phyloP scores from a whole-genome alignment of 2,113 vertebrate species.

The Tachuris rubrigastra region DNA sequence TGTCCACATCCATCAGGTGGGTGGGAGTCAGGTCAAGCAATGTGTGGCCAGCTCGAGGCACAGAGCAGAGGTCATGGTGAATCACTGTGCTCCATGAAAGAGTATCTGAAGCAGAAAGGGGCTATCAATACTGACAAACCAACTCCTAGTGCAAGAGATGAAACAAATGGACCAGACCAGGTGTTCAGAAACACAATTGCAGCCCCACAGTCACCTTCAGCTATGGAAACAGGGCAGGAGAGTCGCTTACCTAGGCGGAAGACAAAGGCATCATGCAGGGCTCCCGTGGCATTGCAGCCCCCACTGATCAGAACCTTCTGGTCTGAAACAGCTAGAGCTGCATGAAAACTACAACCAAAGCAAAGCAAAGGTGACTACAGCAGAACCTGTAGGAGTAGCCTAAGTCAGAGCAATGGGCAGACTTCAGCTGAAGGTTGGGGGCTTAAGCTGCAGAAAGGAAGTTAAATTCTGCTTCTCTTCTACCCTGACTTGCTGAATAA shows the following conservation, averaged over 20 bases:
- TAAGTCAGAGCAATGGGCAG: background rate
- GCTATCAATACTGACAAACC: background rate
- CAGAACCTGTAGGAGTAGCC: background rate
- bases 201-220: background rate
- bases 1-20: slow-evolving; percentile 23
- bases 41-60: slow-evolving; percentile 84
- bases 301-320: slow-evolving; percentile 85
- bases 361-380: background rate
- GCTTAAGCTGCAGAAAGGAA: background rate
- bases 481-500: background rate
- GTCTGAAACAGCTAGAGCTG: slow-evolving; percentile 80
- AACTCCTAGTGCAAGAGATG: background rate
- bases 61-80: slow-evolving; percentile 69
- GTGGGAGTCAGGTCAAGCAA: slow-evolving; percentile 68
- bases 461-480: background rate
- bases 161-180: background rate
- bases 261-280: slow-evolving; percentile 81
- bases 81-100: slow-evolving; percentile 78
- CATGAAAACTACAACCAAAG: slow-evolving; percentile 80
- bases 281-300: slow-evolving; percentile 81
- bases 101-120: slow-evolving; percentile 73
- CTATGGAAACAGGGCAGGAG: background rate
- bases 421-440: background rate
- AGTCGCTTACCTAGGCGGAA: slow-evolving; percentile 78
- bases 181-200: background rate